Percentiles rank a stretch among this genome's conserved stretches.
These are phyloP conservation scores for Drosophila nigrodunni DNA, from an alignment of 1,140 invertebrate genomes.

Conservation along the genomic window DNA sequence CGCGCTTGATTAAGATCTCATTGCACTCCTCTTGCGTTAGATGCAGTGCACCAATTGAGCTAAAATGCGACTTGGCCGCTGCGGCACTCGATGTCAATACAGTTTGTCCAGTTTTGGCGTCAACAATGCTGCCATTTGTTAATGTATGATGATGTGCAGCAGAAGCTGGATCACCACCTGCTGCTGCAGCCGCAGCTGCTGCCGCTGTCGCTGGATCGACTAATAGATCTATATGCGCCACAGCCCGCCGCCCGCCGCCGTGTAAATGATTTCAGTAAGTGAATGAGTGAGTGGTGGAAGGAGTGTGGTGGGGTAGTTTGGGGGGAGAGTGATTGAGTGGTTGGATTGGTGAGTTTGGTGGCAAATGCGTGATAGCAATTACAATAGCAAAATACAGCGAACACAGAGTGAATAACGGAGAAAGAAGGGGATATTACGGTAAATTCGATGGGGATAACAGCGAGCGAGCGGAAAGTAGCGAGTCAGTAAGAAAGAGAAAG, in stretches of 20 bases:
- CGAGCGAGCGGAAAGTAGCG: slow-evolving; percentile 68
- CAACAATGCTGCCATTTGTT: slow-evolving; percentile 82
- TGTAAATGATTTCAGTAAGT: slow-evolving; percentile 31
- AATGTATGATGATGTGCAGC: slow-evolving; percentile 77
- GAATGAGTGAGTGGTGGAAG: slow-evolving; percentile 5
- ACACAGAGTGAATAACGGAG: slow-evolving; percentile 43
- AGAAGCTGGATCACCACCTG: slow-evolving; percentile 59
- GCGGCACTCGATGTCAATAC: slow-evolving; percentile 77
- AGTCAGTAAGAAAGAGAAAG: slow-evolving; percentile 54
- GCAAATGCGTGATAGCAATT: slow-evolving; percentile 49
- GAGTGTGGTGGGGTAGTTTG: not conserved
- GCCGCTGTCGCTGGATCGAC: slow-evolving; percentile 79
- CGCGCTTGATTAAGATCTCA: slow-evolving; percentile 90
- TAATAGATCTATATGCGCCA: slow-evolving; percentile 74
- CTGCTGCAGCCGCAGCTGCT: slow-evolving; percentile 70
- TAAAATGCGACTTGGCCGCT: slow-evolving; percentile 84
- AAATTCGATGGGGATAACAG: slow-evolving; percentile 42
- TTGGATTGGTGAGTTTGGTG: slow-evolving; percentile 4
- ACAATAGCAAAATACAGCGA: slow-evolving; percentile 56
- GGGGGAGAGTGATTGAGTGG: not conserved
- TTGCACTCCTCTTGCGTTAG: slow-evolving; percentile 91
- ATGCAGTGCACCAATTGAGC: slow-evolving; percentile 89
- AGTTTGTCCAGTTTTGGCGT: slow-evolving; percentile 83
- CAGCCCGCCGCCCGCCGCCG: slow-evolving; percentile 45
- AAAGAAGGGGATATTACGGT: slow-evolving; percentile 33